Conservation (phyloP, 2,113 vertebrate species). For the Todiramphus chloris region DNA sequence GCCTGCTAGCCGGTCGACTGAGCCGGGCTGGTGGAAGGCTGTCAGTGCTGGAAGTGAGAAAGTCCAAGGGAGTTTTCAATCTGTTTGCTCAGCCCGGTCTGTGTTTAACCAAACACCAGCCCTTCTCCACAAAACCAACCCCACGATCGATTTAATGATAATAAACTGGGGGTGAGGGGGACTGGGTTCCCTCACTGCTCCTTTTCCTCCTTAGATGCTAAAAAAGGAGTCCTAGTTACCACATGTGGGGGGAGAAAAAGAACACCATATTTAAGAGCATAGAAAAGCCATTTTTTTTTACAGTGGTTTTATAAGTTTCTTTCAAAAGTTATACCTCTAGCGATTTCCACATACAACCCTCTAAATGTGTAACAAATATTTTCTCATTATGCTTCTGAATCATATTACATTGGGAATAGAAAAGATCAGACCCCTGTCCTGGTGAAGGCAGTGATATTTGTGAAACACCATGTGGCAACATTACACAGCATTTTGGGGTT, state of each 20-base stretch:
- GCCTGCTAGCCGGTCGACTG: background rate
- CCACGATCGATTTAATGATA: background rate
- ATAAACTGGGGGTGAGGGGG: background rate
- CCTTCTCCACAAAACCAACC: conserved; percentile 1
- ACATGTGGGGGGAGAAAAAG: background rate
- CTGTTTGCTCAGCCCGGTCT: conserved; percentile 56
- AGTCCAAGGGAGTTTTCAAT: conserved; percentile 63
- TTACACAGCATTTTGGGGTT: background rate
- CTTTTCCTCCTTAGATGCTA: background rate
- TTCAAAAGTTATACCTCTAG: background rate
- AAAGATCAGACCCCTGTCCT: background rate
- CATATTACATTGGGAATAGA: rapidly evolving
- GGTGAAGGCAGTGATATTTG: background rate
- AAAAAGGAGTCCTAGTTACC: background rate
- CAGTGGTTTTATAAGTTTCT: background rate
- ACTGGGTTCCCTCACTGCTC: background rate
- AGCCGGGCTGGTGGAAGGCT: background rate
- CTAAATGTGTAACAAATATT: background rate
- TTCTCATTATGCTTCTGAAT: background rate
- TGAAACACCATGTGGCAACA: background rate
- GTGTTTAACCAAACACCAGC: conserved; percentile 77
- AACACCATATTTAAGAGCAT: background rate
- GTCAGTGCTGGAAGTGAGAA: conserved; percentile 50
- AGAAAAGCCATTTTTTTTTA: background rate
- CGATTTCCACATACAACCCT: background rate